These are phyloP conservation scores for Cecropterus lyciades DNA, from an alignment of 1,140 invertebrate genomes.

Conservation along the genomic window DNA sequence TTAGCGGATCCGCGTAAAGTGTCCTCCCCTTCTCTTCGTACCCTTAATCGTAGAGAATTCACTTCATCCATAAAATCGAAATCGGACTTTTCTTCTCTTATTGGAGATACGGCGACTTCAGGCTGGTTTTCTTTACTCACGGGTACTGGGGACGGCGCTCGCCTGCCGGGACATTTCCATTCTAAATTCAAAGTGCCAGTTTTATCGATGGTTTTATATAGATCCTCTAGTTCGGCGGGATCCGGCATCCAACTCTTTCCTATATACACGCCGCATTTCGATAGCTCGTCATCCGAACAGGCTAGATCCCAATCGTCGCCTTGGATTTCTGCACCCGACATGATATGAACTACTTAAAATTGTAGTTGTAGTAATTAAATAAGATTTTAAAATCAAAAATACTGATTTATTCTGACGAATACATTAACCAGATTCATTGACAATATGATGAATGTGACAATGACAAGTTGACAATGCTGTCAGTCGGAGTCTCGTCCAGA, in stretches of 20 bases:
- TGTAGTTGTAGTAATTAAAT: no score
- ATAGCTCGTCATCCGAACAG: constrained; percentile 86
- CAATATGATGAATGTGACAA: no score
- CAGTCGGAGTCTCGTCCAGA: no score
- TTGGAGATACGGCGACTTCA: constrained; percentile 66
- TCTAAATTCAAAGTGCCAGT: constrained; percentile 84
- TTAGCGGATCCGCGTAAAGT: constrained; percentile 89
- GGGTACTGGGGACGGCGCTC: constrained; percentile 83
- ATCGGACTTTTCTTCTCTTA: constrained; percentile 87
- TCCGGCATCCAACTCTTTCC: constrained; percentile 77
- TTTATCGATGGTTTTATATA: constrained; percentile 85
- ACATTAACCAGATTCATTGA: no score
- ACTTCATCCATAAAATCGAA: constrained; percentile 92
- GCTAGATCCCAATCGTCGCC: constrained; percentile 84
- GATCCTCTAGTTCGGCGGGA: constrained; percentile 82
- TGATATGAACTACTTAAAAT: constrained; percentile 22
- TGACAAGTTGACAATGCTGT: no score
- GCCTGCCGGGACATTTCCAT: constrained; percentile 87
- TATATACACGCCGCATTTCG: constrained; percentile 62
- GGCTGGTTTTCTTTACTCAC: constrained; percentile 74
- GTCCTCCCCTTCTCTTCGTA: constrained; percentile 86
- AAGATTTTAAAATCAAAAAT: no score
- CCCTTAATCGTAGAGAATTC: constrained; percentile 86
- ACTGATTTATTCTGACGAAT: no score
- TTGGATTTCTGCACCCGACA: constrained; percentile 69